These are phyloP conservation scores for Polymixis flavicincta DNA, from an alignment of 2,888 invertebrate species.

Conservation along the genomic window DNA sequence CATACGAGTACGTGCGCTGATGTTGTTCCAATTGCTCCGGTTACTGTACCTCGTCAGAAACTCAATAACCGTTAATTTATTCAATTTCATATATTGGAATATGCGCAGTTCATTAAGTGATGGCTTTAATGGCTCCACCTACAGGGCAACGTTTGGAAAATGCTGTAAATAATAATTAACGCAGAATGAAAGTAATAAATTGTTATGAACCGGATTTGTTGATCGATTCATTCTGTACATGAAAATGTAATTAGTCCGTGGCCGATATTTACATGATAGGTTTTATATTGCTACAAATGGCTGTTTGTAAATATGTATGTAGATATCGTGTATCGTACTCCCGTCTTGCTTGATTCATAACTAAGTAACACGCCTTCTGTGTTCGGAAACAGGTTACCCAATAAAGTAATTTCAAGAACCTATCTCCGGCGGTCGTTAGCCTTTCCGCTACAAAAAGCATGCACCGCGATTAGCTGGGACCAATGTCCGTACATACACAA, in stretches of 20 bases:
- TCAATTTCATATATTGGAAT: slow-evolving; percentile 68
- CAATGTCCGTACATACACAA: slow-evolving; percentile 73
- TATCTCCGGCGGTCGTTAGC: slow-evolving; percentile 85
- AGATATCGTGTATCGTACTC: slow-evolving; percentile 74
- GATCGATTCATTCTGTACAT: slow-evolving; percentile 71
- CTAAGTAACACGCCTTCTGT: slow-evolving; percentile 81
- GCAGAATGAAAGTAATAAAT: slow-evolving; percentile 65
- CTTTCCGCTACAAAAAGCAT: slow-evolving; percentile 84
- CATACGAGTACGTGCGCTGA: slow-evolving; percentile 42
- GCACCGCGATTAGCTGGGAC: slow-evolving; percentile 78
- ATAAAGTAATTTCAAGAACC: slow-evolving; percentile 88
- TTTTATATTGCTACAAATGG: slow-evolving; percentile 63
- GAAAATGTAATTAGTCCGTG: slow-evolving; percentile 73
- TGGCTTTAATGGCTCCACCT: slow-evolving; percentile 64
- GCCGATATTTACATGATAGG: slow-evolving; percentile 57
- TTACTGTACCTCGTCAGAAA: slow-evolving; percentile 42
- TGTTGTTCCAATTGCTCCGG: slow-evolving; percentile 37
- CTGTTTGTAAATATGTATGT: slow-evolving; percentile 70
- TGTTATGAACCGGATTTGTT: slow-evolving; percentile 68
- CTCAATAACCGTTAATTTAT: slow-evolving; percentile 68
- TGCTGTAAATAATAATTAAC: slow-evolving; percentile 70
- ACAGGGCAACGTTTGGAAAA: slow-evolving; percentile 72
- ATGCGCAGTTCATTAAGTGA: slow-evolving; percentile 70
- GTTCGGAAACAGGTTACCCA: slow-evolving; percentile 87
- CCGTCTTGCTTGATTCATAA: slow-evolving; percentile 81